Conservation (phyloP, 2,888 invertebrate species). For the Strigamia transsilvanica region DNA sequence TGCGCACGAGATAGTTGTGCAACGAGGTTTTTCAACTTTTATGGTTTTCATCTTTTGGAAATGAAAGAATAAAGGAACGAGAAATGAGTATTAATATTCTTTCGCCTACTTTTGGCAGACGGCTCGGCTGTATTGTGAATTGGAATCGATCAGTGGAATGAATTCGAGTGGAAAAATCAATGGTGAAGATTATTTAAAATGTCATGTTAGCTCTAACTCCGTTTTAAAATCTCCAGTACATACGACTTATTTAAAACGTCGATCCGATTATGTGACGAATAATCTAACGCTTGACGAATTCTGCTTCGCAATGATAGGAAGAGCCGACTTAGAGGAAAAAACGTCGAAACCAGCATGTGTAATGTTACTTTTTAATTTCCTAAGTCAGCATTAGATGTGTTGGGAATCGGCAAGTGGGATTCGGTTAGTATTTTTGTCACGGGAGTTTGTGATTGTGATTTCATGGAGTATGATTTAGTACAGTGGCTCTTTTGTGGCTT, state of each 20-base stretch:
- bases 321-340: not conserved
- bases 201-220: not conserved
- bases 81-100: not conserved
- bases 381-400: not conserved
- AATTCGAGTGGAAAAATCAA: not conserved
- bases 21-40: no score
- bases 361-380: no score
- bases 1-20: no score
- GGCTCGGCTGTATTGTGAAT: not conserved
- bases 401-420: not conserved
- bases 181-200: not conserved
- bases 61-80: not conserved
- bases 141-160: not conserved
- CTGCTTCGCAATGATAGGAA: slow-evolving; percentile 41
- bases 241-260: no score
- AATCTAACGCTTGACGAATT: slow-evolving; percentile 18
- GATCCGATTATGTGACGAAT: not conserved
- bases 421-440: slow-evolving; percentile 3
- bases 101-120: not conserved
- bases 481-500: not conserved
- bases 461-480: slow-evolving; percentile 1
- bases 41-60: not conserved
- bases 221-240: no score
- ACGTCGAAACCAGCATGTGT: not conserved
- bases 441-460: not conserved